These are phyloP conservation scores for Stegodyphus mimosarum DNA, from an alignment of 1,140 invertebrate species.

Conservation along the genomic window DNA sequence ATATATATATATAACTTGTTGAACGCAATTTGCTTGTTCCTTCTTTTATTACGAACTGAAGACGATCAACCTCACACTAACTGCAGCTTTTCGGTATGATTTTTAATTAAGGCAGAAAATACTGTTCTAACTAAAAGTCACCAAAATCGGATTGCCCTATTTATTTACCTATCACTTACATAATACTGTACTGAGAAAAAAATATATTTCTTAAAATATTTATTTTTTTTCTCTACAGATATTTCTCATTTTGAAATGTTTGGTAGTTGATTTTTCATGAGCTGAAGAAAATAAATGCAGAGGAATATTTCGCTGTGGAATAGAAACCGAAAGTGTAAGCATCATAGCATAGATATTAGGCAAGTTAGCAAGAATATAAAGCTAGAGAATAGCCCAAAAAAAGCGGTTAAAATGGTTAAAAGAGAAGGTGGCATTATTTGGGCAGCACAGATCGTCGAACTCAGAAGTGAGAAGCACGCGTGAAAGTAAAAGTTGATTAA, in stretches of 20 bases:
- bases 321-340: not conserved
- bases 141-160: too few species aligned
- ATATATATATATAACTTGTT: too few species aligned
- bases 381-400: not conserved
- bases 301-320: not conserved
- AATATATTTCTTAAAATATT: too few species aligned
- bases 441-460: conserved; percentile 31
- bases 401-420: not conserved
- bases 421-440: conserved; percentile 52
- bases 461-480: not conserved
- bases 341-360: not conserved
- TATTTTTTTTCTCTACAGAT: too few species aligned
- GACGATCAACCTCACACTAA: too few species aligned
- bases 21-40: too few species aligned
- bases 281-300: not conserved
- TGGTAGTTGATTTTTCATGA: not conserved
- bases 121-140: too few species aligned
- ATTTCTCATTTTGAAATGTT: not conserved
- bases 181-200: too few species aligned
- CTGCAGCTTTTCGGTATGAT: too few species aligned
- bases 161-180: too few species aligned
- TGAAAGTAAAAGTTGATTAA: conserved; percentile 28
- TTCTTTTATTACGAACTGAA: too few species aligned
- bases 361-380: not conserved
- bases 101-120: too few species aligned